These are phyloP conservation scores for Thaleichthys pacificus DNA, from an alignment of 2,797 vertebrate genomes.

Conservation along the genomic window DNA sequence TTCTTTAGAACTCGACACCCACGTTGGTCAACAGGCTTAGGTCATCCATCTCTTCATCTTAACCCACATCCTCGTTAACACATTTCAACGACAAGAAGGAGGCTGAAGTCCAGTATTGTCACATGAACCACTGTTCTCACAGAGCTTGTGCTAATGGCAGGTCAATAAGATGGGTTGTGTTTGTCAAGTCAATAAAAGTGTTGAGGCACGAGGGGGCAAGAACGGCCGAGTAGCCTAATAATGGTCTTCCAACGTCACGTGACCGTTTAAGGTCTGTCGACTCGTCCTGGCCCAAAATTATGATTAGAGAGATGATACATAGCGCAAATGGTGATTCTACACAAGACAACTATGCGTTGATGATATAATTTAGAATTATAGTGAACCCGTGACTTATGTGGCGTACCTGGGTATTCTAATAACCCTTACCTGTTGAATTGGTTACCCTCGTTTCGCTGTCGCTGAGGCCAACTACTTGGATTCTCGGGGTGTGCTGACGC, in stretches of 20 bases:
- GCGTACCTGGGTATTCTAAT: neutral
- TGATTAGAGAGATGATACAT: neutral
- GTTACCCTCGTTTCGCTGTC: neutral
- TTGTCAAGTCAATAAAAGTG: no score
- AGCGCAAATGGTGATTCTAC: neutral
- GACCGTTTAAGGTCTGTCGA: no score
- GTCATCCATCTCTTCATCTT: neutral
- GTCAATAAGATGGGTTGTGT: no score
- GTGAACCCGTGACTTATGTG: neutral
- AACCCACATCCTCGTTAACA: neutral
- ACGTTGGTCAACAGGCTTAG: no score
- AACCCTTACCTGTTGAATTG: conserved; percentile 37
- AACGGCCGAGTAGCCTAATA: no score
- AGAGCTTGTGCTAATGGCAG: no score
- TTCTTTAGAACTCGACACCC: neutral
- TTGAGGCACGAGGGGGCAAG: no score
- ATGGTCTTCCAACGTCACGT: no score
- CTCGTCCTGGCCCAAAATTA: no score
- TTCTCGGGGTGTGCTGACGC: neutral
- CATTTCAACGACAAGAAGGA: neutral
- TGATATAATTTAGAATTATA: neutral
- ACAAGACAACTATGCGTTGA: neutral
- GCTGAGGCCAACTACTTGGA: neutral
- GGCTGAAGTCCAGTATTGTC: neutral
- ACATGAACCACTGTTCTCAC: neutral